Evolutionary conservation across 64 coral and sea anemone species (phyloP).

Genomic region (Actinia tenebrosa): DNA sequence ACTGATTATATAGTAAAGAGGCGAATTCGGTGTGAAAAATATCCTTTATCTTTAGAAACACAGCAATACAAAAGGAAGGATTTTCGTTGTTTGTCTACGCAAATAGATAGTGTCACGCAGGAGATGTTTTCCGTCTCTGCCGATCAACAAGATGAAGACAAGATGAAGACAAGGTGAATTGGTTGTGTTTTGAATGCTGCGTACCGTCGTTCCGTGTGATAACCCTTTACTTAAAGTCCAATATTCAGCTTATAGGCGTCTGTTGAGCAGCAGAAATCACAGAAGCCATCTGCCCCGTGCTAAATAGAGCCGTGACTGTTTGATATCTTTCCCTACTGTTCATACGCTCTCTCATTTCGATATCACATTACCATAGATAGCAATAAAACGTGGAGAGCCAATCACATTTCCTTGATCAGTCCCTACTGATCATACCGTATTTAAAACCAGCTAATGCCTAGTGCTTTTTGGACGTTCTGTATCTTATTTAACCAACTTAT

Average conservation of each 20-base stretch:
- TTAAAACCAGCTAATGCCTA: too few relatives aligned
- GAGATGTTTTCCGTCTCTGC: background rate
- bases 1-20: background rate
- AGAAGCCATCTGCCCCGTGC: background rate
- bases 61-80: background rate
- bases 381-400: too few relatives aligned
- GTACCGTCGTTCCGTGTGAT: background rate
- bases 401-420: too few relatives aligned
- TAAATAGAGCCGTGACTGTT: too few relatives aligned
- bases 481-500: too few relatives aligned
- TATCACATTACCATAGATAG: too few relatives aligned
- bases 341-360: too few relatives aligned
- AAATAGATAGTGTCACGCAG: slow-evolving; percentile 5
- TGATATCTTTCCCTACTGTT: too few relatives aligned
- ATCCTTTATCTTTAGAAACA: background rate
- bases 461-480: too few relatives aligned
- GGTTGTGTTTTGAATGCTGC: background rate
- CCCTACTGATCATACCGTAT: too few relatives aligned
- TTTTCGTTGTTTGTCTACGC: background rate
- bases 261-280: background rate
- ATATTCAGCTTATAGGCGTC: background rate
- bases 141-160: background rate
- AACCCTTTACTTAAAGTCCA: background rate
- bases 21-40: background rate
- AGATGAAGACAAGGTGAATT: background rate